These are phyloP conservation scores for Tor tambroides DNA, from an alignment of 2,113 vertebrate genomes.

Conservation along the genomic window DNA sequence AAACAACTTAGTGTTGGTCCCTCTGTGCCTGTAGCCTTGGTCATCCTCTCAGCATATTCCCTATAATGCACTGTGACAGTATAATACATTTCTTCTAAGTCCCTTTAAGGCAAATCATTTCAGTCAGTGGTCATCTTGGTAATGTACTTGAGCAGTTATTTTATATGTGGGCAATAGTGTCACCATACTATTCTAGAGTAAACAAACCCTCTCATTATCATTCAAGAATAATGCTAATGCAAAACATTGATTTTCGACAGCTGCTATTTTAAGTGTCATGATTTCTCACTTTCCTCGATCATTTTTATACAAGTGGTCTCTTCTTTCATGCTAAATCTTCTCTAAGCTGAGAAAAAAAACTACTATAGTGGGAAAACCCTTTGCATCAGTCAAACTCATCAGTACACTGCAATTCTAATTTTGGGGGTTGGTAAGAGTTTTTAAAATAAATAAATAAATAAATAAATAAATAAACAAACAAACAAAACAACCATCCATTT, in stretches of 20 bases:
- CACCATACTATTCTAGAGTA: neutral
- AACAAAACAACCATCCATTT: neutral
- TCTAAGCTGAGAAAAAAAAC: neutral
- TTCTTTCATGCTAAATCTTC: neutral
- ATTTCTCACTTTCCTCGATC: neutral
- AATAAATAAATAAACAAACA: too few relatives aligned
- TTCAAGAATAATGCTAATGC: neutral
- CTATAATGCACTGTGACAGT: conserved; percentile 44
- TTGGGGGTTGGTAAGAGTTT: too few relatives aligned
- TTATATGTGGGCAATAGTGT: neutral
- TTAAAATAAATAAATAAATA: too few relatives aligned
- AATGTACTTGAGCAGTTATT: neutral
- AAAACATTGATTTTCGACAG: neutral
- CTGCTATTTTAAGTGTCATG: neutral
- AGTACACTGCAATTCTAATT: too few relatives aligned
- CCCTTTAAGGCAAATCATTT: neutral
- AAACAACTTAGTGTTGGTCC: conserved; percentile 15
- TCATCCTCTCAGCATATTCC: conserved; percentile 52
- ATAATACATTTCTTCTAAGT: conserved; percentile 49
- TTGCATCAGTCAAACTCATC: neutral
- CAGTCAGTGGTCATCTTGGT: neutral
- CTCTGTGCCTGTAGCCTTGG: neutral
- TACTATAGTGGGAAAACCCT: neutral
- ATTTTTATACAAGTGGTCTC: neutral
- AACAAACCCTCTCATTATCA: neutral